Evolutionary conservation across 2,113 vertebrate genomes (phyloP), one percentile per base, ranked within the genome.

Genomic region (Pomatorhinus ruficollis): DNA sequence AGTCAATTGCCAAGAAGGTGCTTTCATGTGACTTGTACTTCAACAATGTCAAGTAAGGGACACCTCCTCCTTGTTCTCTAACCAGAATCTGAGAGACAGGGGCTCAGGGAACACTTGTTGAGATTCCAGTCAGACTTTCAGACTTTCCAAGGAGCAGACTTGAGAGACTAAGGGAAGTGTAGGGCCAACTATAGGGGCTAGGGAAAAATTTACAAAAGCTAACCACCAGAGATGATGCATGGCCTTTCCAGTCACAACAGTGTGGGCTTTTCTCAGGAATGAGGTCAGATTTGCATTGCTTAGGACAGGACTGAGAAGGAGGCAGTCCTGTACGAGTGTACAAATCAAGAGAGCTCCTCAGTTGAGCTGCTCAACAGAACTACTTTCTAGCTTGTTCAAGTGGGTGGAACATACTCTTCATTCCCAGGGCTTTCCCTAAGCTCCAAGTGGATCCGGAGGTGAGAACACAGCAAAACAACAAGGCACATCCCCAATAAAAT

Each of bases 21-120:
- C 97, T 99, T 64, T 99, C 99, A 0, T 99, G 99, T 94, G 98
- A 99, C 89, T 84, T 69, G 19, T 98, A 98, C 71, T 98, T 99
- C 95, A 92, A 79, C 87, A 98, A 98, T 3, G 97, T 99, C 97
- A 99, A 98, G 99, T 99, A 97, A 98, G 64, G 61, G 40, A 69
- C 16, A 3, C 10, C 5, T 90, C 31, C 74, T 47, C n/a, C 35
- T 83, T 53, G 0, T 66, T 77, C 9, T 86, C 59, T 72, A 66
- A 80, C 8, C 60, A 92, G 22, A 66, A 47, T 44, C 60, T 54
- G 24, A 86, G 39, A 78, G 71, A 45, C 75, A 79, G 25, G 21
- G 42, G 13, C n/a, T 80, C 24, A 20, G 60, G 84, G 39, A 81
- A 92, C 6, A 5, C 24, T 40, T 49, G 30, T 65, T 1, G 0